Evolutionary conservation across 2,797 vertebrate species (phyloP), one percentile per base, ranked within the genome.

Genomic region (Limnodromus scolopaceus): DNA sequence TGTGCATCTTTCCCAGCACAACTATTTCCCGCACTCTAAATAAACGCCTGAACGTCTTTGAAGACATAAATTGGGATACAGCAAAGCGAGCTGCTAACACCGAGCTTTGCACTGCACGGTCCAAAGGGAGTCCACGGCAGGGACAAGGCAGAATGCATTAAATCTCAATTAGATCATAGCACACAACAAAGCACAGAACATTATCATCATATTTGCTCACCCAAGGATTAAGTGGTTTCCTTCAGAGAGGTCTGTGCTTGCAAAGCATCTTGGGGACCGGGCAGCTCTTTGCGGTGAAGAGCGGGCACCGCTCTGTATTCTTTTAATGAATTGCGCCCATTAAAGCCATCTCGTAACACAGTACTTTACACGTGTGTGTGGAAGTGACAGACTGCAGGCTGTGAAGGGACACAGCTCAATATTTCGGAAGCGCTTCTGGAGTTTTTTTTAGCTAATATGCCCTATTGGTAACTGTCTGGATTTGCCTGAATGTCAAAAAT

Each of bases 81-180:
- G 89, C 68, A 92, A 78, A 83, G 75, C 27, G 64, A 88, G 54
- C 46, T 91, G 90, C 84, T 41, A 82, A 65, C 92, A 60, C 43
- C 1, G 4, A 95, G 96, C 94, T 93, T 75, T 87, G 92, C 81
- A 88, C 36, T 39, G 80, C 78, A 58, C 16, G 25, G 55, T 77
- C 87, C 91, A 94, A 93, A 81, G 76, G 92, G 93, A 97, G 68
- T 74, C 65, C 91, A 79, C 2, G 41, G 97, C 78, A 93, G 93
- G 98, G 98, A 92, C 98, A 97, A 71, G 92, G 96, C 89, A 91
- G 96, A 98, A 98, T 98, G 97, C 98, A 98, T 98, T 98, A 98
- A 97, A 97, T 97, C 97, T 98, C 98, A 98, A 98, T 98, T 98
- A 98, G 98, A 98, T 98, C 98, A 98, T 92, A 93, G 98, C 97